These are phyloP conservation scores for Sycophaga agraensis DNA, from an alignment of 1,140 invertebrate genomes.

Conservation along the genomic window DNA sequence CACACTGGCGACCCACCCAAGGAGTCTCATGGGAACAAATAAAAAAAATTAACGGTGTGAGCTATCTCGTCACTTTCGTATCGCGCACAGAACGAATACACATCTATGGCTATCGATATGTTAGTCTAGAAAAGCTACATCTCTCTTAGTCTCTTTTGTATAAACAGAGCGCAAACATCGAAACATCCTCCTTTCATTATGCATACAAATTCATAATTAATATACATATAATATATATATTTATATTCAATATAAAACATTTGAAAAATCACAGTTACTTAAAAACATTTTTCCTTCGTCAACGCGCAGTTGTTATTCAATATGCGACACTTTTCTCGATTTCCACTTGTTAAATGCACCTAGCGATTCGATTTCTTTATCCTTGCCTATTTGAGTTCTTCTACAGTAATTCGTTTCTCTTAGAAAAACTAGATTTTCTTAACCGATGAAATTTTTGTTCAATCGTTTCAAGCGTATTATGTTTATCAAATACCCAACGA, in stretches of 20 bases:
- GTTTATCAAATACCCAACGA: constrained; percentile 1
- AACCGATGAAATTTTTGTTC: constrained; percentile 25
- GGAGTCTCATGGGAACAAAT: not conserved
- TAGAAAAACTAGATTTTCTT: constrained; percentile 5
- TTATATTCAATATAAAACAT: constrained; percentile 48
- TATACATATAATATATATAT: constrained; percentile 44
- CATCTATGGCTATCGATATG: constrained; percentile 48
- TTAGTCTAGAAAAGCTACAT: constrained; percentile 47
- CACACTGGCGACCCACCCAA: not conserved
- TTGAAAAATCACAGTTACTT: constrained; percentile 55
- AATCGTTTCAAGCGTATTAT: constrained; percentile 28
- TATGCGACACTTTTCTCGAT: not conserved
- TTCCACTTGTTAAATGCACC: not conserved
- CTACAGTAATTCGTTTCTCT: constrained; percentile 12
- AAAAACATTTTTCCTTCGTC: constrained; percentile 38
- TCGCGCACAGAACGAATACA: constrained; percentile 41
- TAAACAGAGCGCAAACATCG: constrained; percentile 48
- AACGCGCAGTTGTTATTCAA: constrained; percentile 2
- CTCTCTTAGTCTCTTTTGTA: constrained; percentile 28
- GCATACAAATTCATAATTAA: constrained; percentile 47
- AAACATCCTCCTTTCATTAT: constrained; percentile 45
- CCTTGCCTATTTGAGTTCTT: not conserved
- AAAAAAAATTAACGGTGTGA: too few relatives aligned
- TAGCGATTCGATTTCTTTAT: not conserved
- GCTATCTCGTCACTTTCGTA: too few relatives aligned